These are phyloP conservation scores for Andrena dorsata DNA, from an alignment of 2,888 invertebrate species.

Conservation along the genomic window DNA sequence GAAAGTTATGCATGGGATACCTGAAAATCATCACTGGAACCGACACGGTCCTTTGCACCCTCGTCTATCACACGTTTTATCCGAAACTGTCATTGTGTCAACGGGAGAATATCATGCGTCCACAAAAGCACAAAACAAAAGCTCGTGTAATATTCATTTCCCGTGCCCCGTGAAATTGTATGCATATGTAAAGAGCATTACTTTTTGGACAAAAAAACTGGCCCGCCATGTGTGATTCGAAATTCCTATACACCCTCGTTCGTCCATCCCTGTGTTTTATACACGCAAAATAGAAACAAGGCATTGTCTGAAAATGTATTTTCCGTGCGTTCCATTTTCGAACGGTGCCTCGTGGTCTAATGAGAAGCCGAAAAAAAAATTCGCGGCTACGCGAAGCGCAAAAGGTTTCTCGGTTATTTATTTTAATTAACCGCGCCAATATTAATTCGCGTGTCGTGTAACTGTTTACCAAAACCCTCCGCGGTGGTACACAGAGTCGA, in stretches of 20 bases:
- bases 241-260: constrained; percentile 1
- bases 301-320: not conserved
- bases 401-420: constrained; percentile 34
- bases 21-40: too few relatives aligned
- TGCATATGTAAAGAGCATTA: constrained; percentile 3
- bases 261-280: not conserved
- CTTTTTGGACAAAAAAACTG: not conserved
- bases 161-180: not conserved
- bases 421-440: constrained; percentile 52
- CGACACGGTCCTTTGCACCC: too few relatives aligned
- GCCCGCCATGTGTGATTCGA: not conserved
- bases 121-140: constrained; percentile 11
- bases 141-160: not conserved
- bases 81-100: too few relatives aligned
- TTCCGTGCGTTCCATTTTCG: not conserved
- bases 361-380: constrained; percentile 5
- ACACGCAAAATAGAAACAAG: not conserved
- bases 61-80: too few relatives aligned
- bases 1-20: too few relatives aligned
- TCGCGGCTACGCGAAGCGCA: not conserved
- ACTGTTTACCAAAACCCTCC: constrained; percentile 66
- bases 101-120: too few relatives aligned
- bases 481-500: constrained; percentile 53
- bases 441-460: constrained; percentile 61
- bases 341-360: not conserved